Conservation (phyloP, 2,113 vertebrate species). For the Semnornis frantzii region DNA sequence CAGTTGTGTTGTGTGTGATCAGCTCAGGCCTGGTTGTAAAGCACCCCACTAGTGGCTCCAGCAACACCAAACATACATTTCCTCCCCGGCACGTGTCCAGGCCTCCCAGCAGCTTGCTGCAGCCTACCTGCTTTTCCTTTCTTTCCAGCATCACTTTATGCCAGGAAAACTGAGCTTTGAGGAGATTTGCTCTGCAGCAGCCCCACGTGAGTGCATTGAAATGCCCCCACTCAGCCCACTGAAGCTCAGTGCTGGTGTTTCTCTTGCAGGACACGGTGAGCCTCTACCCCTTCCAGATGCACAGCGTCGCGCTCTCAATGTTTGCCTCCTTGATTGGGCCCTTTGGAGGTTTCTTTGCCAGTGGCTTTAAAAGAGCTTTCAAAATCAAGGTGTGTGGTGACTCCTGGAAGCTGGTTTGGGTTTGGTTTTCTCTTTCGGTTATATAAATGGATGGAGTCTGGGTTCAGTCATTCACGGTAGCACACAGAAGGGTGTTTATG, state of each 20-base stretch:
- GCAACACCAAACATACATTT: not conserved
- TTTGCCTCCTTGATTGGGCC: conserved; percentile 95
- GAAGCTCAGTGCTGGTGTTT: not conserved
- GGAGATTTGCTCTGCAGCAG: not conserved
- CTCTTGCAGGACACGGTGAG: conserved; percentile 84
- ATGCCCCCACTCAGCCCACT: not conserved
- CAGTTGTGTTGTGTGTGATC: not conserved
- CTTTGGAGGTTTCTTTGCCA: conserved; percentile 98
- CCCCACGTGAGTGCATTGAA: not conserved
- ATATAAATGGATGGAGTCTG: not conserved
- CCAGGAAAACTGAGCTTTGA: not conserved
- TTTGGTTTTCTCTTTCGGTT: not conserved
- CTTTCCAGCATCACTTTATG: not conserved
- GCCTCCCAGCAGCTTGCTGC: not conserved
- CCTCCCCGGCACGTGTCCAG: not conserved
- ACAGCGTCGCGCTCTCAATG: conserved; percentile 92
- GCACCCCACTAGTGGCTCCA: not conserved
- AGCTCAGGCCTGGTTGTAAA: not conserved
- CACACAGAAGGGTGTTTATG: not conserved
- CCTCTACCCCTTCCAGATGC: conserved; percentile 96
- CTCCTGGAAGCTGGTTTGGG: not conserved
- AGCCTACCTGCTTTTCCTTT: not conserved
- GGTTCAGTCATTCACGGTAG: not conserved
- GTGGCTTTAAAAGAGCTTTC: conserved; percentile 98
- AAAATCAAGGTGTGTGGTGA: conserved; percentile 91